These are phyloP conservation scores for Harlomillsia oculata DNA, from an alignment of 1,140 invertebrate genomes.

Conservation along the genomic window DNA sequence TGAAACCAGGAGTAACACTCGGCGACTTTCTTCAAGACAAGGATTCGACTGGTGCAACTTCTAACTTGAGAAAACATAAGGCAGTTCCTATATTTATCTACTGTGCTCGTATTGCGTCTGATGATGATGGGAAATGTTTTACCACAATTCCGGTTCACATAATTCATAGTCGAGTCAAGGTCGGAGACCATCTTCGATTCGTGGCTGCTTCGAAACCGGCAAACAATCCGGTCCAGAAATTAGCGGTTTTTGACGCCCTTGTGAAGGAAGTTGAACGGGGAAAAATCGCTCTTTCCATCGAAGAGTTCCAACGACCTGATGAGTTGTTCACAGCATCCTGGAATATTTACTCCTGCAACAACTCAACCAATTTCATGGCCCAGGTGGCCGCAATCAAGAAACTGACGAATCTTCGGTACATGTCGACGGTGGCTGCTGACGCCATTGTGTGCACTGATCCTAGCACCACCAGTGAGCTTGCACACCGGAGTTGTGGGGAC, in stretches of 20 bases:
- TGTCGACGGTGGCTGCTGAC: background rate
- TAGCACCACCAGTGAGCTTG: no score
- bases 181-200: slow-evolving; percentile 10
- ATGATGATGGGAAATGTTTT: no score
- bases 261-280: background rate
- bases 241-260: background rate
- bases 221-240: background rate
- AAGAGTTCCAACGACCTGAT: background rate
- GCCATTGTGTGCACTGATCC: no score
- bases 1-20: no score
- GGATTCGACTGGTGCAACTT: no score
- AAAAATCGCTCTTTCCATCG: background rate
- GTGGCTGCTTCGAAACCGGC: background rate
- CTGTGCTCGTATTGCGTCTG: no score
- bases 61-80: no score
- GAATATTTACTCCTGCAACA: background rate
- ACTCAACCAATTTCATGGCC: background rate
- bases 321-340: background rate
- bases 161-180: no score
- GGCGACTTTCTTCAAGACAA: no score
- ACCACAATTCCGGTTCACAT: no score
- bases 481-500: no score
- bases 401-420: background rate
- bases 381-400: background rate
- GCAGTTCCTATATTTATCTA: no score